Percentiles rank a stretch among this genome's conserved stretches.
These are phyloP conservation scores for Ormyrus labotus DNA, from an alignment of 2,888 invertebrate species.

Conservation along the genomic window DNA sequence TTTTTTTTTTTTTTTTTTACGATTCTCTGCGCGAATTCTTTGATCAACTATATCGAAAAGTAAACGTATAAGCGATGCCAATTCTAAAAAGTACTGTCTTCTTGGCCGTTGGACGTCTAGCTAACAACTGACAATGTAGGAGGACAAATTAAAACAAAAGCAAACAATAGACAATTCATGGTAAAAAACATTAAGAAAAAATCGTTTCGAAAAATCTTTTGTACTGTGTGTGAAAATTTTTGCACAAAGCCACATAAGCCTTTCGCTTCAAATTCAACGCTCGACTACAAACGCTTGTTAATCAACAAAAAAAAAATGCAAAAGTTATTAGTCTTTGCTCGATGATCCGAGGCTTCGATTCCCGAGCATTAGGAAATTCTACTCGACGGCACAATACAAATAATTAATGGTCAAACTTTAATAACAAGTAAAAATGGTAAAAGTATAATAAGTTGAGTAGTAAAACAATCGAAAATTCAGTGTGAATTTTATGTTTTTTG, in stretches of 20 bases:
- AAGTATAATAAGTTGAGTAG: background rate
- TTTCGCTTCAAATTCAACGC: background rate
- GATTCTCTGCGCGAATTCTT: background rate
- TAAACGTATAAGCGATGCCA: background rate
- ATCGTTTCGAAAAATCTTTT: conserved; percentile 7
- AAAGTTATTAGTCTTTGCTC: conserved; percentile 26
- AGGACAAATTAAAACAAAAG: conserved; percentile 4
- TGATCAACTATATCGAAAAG: background rate
- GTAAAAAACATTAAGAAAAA: conserved; percentile 12
- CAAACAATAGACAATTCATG: conserved; percentile 9
- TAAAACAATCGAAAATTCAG: background rate
- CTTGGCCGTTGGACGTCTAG: background rate
- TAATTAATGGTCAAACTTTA: background rate
- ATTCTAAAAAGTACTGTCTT: conserved; percentile 1
- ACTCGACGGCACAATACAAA: background rate
- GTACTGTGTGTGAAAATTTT: conserved; percentile 14
- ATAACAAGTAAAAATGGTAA: background rate
- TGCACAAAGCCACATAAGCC: conserved; percentile 46
- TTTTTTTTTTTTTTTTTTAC: background rate
- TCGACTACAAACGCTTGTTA: background rate
- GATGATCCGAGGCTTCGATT: background rate
- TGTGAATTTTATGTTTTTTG: background rate
- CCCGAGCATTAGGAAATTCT: background rate
- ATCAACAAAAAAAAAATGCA: conserved; percentile 29
- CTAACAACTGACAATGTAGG: background rate